These are phyloP conservation scores for Buathra laborator DNA, from an alignment of 2,888 invertebrate genomes.

Conservation along the genomic window DNA sequence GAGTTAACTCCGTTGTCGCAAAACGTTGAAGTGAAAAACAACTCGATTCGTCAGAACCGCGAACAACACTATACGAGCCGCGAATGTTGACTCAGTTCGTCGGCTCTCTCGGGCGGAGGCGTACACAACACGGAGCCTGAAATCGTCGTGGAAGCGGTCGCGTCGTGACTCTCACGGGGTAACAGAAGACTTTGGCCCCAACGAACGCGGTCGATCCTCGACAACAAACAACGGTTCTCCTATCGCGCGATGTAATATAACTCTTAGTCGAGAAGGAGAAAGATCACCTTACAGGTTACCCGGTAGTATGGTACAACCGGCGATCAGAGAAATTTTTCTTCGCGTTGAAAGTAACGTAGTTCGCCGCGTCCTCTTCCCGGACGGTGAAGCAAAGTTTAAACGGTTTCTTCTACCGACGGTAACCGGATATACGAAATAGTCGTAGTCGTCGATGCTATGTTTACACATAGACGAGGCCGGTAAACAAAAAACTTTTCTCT, in stretches of 20 bases:
- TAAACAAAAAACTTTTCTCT: background rate
- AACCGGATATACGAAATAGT: too few species aligned
- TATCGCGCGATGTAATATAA: constrained; percentile 6
- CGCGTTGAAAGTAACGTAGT: constrained; percentile 45
- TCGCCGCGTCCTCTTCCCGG: constrained; percentile 4
- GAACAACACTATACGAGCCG: constrained; percentile 17
- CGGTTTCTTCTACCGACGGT: too few species aligned
- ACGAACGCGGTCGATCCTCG: constrained; percentile 8
- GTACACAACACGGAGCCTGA: constrained; percentile 7
- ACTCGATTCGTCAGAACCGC: background rate
- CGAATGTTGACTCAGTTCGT: constrained; percentile 39
- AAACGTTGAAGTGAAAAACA: background rate
- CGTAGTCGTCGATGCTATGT: background rate
- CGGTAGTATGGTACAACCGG: constrained; percentile 13
- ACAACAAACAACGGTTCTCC: background rate
- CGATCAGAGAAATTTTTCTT: constrained; percentile 60
- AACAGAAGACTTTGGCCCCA: background rate
- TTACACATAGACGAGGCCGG: background rate
- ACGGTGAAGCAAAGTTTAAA: background rate
- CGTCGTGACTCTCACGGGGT: background rate
- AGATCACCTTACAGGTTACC: constrained; percentile 15
- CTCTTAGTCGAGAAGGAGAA: background rate
- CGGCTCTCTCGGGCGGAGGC: constrained; percentile 5
- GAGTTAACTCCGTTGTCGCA: background rate
- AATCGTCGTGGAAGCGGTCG: constrained; percentile 6